Base-by-base conservation (phyloP, 2,888 invertebrate genomes). In the Orthosia cruda region DNA sequence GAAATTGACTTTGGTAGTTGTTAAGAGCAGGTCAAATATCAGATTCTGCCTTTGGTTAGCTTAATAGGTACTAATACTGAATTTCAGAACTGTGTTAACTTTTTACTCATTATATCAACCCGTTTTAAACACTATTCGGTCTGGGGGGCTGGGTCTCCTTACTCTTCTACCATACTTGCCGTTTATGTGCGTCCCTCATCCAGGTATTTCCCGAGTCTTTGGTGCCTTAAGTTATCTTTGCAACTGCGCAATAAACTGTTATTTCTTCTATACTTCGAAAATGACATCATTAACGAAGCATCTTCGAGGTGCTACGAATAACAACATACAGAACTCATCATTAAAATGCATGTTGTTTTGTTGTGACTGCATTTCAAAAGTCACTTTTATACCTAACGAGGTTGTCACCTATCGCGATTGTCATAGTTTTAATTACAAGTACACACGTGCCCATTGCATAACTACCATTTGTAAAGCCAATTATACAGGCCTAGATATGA, bases 311-410 rank as follows among this genome's bases (percentile, higher is more conserved):
- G 20, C 11, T 40, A 13, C 45, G 16, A 54, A 26, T 64, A 9
- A 64, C 20, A 45, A 59, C 4, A 47, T 45, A 65, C 13, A 49
- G 12, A 40, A 73, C 45, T 52, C n/a, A 1, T 63, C 57, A 57
- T 66, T 80, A 81, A 71, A 59, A 54, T 80, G 55, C 57, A 79
- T 20, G 47, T 61, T 66, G 49, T 18, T 58, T 74, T 75, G 55
- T 76, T 76, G 13, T 81, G 20, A 55, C 58, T 81, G 59, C 47
- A 76, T 15, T 50, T 26, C 55, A 70, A 66, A 66, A 49, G 50
- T 52, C 77, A 82, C 57, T 40, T 65, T 49, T 55, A 57, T 26
- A 76, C 45, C 20, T 77, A 77, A 77, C 77, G 57, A 82, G 49
- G 66, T 70, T 82, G 71, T 80, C 50, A 47, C 45, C 71, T 59